Conservation (phyloP, 2,797 vertebrate species). For the Sebastes nivosus region DNA sequence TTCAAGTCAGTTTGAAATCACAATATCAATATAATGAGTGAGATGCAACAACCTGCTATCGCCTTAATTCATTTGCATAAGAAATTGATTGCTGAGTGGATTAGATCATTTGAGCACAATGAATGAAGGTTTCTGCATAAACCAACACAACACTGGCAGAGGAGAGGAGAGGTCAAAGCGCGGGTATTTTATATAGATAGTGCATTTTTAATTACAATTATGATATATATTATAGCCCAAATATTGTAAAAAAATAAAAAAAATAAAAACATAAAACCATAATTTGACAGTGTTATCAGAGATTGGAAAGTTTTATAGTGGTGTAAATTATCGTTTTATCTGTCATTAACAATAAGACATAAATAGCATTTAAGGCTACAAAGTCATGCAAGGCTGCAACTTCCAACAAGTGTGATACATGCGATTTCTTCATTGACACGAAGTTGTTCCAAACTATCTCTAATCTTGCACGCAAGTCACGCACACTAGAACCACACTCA, state of each 20-base stretch:
- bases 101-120: neutral
- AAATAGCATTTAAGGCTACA: neutral
- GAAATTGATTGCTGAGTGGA: neutral
- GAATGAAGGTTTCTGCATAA: neutral
- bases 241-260: neutral
- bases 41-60: neutral
- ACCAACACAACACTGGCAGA: neutral
- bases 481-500: neutral
- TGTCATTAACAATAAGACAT: constrained; percentile 1
- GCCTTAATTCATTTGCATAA: neutral
- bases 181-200: neutral
- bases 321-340: neutral
- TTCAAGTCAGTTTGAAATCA: neutral
- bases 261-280: neutral
- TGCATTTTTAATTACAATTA: neutral
- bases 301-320: neutral
- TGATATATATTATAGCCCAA: too few species aligned
- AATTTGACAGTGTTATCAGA: neutral
- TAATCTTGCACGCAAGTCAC: neutral
- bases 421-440: neutral
- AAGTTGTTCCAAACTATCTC: neutral
- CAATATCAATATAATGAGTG: neutral
- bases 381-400: neutral
- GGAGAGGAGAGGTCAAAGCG: neutral
- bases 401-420: neutral